Evolutionary conservation across 1,140 invertebrate species (phyloP), one percentile per base, ranked within the genome.

Genomic region (Samia ricini): DNA sequence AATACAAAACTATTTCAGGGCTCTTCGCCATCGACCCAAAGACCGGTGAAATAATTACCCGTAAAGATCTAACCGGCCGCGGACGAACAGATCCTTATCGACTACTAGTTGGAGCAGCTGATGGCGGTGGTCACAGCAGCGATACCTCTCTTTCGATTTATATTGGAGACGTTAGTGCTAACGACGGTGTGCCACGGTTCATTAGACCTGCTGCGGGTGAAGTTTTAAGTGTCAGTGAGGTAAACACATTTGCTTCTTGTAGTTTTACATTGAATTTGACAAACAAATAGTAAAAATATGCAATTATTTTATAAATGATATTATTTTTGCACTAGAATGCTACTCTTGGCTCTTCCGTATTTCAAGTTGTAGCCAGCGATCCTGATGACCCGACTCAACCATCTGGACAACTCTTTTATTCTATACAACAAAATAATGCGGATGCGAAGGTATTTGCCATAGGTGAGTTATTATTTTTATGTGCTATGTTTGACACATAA

Each of bases 181-280:
- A 97, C 76, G 96, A 97, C 79, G 96, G 96, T 0, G 94, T 96
- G 6, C 96, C 96, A 0, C 89, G 92, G 6, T 96, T 97, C 68
- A 92, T 96, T 6, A 89, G 93, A 50, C 95, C 95, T 0, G 92
- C 92, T 4, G 79, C 93, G 0, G 94, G 95, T n/a, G 95, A 96
- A 79, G 83, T 93, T 4, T 93, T 95, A 0, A 92, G 92, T 69
- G 90, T 96, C n/a, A 92, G 93, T 4, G 95, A 97, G 91, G 93
- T 93, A 52, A 73, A 67, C 61, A 15, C 1, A 2, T 15, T 56
- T 4, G 23, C 26, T 23, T n/a, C n/a, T n/a, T n/a, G 12, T n/a
- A n/a, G n/a, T n/a, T n/a, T n/a, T n/a, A n/a, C n/a, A n/a, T n/a
- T n/a, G n/a, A n/a, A n/a, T n/a, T n/a, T n/a, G n/a, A n/a, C n/a